A percentile compares a stretch with the other conserved stretches of the same genome.
phyloP scores from a whole-genome alignment of 1,140 invertebrate genomes.

The Hycleus phaleratus region DNA sequence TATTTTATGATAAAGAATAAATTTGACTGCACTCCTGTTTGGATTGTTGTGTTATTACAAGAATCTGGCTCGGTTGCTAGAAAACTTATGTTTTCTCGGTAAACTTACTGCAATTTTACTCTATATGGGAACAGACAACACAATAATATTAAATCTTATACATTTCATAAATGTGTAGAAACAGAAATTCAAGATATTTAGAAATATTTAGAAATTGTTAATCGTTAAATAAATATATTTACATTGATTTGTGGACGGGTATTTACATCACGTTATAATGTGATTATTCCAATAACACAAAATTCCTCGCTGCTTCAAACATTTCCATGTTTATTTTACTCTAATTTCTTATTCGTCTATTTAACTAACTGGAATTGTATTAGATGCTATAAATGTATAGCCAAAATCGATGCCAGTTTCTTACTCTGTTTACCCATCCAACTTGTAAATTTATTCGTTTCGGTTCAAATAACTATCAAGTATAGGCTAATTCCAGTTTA shows the following conservation, averaged over 20 bases:
- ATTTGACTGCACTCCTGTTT: constrained; percentile 3
- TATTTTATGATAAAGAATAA: no score
- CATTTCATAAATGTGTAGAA: no score
- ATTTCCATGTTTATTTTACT: constrained; percentile 1
- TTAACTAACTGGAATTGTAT: constrained; percentile 11
- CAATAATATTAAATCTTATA: no score
- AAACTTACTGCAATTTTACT: no score
- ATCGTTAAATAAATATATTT: neutral
- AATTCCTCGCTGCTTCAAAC: neutral
- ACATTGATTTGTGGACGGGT: constrained; percentile 4
- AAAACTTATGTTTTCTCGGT: no score
- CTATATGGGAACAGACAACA: no score
- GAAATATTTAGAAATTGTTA: no score
- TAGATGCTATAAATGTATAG: constrained; percentile 1
- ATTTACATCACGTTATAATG: constrained; percentile 8
- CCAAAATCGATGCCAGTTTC: neutral
- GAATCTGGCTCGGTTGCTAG: no score
- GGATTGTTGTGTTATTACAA: constrained; percentile 4
- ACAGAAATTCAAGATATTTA: no score
- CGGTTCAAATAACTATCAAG: constrained; percentile 6
- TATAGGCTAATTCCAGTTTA: constrained; percentile 4
- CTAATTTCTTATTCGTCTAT: constrained; percentile 9
- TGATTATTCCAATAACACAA: neutral
- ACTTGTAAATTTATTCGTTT: constrained; percentile 13
- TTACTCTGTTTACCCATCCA: constrained; percentile 10